Percentiles rank a stretch among this genome's conserved stretches.
Conservation (phyloP, 1,140 invertebrate species). For the Archivesica marissinica region DNA sequence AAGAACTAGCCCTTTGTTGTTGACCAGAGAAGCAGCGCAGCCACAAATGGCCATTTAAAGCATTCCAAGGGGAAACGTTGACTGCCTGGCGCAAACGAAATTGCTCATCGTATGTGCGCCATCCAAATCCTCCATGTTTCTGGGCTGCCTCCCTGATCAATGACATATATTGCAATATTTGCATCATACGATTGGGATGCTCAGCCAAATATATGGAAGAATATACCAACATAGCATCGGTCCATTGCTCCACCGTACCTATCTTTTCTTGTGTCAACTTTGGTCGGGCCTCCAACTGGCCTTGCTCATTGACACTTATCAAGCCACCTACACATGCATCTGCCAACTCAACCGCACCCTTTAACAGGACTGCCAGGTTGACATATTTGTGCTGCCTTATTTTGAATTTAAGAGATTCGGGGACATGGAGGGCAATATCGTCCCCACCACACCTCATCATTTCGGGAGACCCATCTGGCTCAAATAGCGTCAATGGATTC, state of each 20-base stretch:
- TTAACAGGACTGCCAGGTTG: conserved; percentile 17
- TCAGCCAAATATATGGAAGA: conserved; percentile 17
- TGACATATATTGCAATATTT: conserved; percentile 39
- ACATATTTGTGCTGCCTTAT: conserved; percentile 24
- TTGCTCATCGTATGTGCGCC: conserved; percentile 33
- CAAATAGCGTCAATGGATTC: too few species aligned
- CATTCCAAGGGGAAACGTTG: not conserved
- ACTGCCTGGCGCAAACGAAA: conserved; percentile 13
- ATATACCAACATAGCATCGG: conserved; percentile 39
- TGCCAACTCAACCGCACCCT: conserved; percentile 3
- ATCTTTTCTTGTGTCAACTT: conserved; percentile 13
- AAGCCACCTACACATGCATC: not conserved
- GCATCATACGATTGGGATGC: conserved; percentile 10
- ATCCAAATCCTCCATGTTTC: not conserved
- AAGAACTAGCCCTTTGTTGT: not conserved
- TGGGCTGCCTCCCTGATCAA: conserved; percentile 21
- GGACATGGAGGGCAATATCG: not conserved
- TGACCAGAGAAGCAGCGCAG: not conserved
- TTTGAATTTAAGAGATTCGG: not conserved
- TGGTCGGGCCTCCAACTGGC: not conserved
- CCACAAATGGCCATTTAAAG: conserved; percentile 24
- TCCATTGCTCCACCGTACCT: not conserved
- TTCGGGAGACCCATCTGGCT: too few species aligned
- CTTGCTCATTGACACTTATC: not conserved
- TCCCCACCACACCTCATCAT: conserved; percentile 8